Conservation (phyloP, 2,888 invertebrate species). For the Pycnomerus fuliginosus region DNA sequence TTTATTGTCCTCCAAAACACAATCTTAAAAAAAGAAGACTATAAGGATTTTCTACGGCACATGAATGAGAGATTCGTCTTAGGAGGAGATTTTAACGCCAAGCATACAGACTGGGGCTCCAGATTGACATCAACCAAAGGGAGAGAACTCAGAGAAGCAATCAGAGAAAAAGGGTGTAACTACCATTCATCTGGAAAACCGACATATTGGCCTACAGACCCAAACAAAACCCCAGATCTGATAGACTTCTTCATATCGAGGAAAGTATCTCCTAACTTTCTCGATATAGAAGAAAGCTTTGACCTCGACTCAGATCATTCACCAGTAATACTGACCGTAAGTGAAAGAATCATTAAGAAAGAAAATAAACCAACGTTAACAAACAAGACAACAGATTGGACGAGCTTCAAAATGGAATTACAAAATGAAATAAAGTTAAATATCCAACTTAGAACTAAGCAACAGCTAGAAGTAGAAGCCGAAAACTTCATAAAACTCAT, state of each 20-base stretch:
- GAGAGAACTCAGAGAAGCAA: constrained; percentile 10
- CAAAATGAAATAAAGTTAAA: background rate
- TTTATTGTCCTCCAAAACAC: constrained; percentile 26
- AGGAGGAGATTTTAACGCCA: constrained; percentile 7
- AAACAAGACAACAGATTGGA: background rate
- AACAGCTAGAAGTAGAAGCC: too few species aligned
- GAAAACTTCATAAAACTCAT: background rate
- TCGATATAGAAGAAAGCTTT: constrained; percentile 12
- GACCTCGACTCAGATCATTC: constrained; percentile 19
- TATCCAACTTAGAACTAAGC: background rate
- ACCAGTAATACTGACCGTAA: constrained; percentile 2
- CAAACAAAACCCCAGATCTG: constrained; percentile 17
- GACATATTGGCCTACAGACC: constrained; percentile 30
- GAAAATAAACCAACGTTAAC: background rate
- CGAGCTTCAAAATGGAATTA: too few species aligned
- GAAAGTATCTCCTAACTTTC: constrained; percentile 14
- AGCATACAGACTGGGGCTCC: constrained; percentile 21
- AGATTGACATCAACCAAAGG: constrained; percentile 9
- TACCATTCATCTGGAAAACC: constrained; percentile 24
- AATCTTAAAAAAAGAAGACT: constrained; percentile 23
- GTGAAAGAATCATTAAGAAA: background rate
- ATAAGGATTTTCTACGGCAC: constrained; percentile 23
- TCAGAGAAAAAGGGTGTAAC: constrained; percentile 7
- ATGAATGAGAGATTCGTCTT: constrained; percentile 23
- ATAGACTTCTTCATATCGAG: constrained; percentile 8